A percentile compares a stretch with the other conserved stretches of the same genome.
Conservation (phyloP, 2,888 invertebrate genomes). For the Dynastes tityus region DNA sequence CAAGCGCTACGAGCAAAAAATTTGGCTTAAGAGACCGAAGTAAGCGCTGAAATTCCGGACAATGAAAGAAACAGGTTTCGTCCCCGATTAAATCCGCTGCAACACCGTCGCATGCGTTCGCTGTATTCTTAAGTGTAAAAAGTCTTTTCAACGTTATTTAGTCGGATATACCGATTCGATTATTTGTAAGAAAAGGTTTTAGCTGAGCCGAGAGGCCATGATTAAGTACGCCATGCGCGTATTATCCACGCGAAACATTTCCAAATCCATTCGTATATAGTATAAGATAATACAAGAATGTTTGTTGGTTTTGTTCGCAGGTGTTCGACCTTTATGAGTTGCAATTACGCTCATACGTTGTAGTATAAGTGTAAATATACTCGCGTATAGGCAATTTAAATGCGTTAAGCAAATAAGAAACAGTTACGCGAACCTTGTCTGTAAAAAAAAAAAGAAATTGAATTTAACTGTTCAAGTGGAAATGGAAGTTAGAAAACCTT, state of each 20-base stretch:
- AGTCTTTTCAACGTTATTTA: background rate
- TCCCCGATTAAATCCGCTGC: background rate
- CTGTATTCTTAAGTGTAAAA: background rate
- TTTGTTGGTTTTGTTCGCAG: constrained; percentile 20
- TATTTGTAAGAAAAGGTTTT: constrained; percentile 1
- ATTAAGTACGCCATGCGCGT: background rate
- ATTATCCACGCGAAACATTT: background rate
- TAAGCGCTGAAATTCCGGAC: background rate
- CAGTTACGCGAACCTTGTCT: background rate
- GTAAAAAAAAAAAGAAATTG: background rate
- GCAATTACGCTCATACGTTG: constrained; percentile 4
- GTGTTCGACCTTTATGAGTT: constrained; percentile 29
- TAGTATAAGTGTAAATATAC: background rate
- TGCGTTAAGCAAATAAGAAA: constrained; percentile 15
- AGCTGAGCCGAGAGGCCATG: background rate
- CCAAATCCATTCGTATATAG: background rate
- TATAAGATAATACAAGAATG: constrained; percentile 21
- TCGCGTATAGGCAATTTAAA: constrained; percentile 11
- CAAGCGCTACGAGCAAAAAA: background rate
- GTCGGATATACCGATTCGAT: background rate
- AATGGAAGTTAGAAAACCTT: too few species aligned
- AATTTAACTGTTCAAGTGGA: background rate
- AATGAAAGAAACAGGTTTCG: constrained; percentile 12
- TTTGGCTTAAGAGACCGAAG: background rate
- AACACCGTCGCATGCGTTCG: too few species aligned